Evolutionary conservation across 2,113 vertebrate species (phyloP).

Genomic region (Ochotona curzoniae): DNA sequence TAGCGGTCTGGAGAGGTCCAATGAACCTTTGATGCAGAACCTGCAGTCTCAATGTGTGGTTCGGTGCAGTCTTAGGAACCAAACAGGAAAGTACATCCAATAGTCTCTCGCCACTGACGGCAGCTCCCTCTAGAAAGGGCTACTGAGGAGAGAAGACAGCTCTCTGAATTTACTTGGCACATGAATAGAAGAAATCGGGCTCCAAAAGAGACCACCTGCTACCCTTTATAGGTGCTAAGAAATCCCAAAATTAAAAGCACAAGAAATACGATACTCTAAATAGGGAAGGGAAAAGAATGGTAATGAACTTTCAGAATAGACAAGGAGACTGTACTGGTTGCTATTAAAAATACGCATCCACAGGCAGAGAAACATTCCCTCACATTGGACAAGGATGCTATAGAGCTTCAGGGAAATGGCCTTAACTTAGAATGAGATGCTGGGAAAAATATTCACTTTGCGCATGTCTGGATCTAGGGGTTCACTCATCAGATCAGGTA

Average conservation of each 20-base stretch:
- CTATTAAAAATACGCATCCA: slow-evolving; percentile 70
- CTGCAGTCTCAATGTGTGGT: background rate
- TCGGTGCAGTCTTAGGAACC: background rate
- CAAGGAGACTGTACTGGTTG: slow-evolving; percentile 40
- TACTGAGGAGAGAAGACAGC: slow-evolving; percentile 27
- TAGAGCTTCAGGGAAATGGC: background rate
- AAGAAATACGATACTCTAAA: slow-evolving; percentile 68
- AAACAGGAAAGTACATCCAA: slow-evolving; percentile 21
- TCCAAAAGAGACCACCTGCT: slow-evolving; percentile 75
- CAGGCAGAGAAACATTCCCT: slow-evolving; percentile 22
- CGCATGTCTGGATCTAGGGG: background rate
- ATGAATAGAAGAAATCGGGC: slow-evolving; percentile 44
- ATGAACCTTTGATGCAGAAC: background rate
- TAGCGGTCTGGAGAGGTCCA: background rate
- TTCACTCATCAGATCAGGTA: background rate
- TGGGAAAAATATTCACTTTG: slow-evolving; percentile 19
- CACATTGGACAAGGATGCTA: background rate
- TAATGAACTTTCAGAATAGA: slow-evolving; percentile 71
- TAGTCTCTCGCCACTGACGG: background rate
- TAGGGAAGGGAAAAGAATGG: slow-evolving; percentile 54
- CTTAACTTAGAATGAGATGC: slow-evolving; percentile 49
- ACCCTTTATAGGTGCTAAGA: slow-evolving; percentile 76
- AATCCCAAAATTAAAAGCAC: slow-evolving; percentile 70
- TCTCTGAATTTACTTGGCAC: slow-evolving; percentile 60
- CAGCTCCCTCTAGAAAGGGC: background rate